Conservation (phyloP, 2,888 invertebrate species). For the Schizaphis graminum region DNA sequence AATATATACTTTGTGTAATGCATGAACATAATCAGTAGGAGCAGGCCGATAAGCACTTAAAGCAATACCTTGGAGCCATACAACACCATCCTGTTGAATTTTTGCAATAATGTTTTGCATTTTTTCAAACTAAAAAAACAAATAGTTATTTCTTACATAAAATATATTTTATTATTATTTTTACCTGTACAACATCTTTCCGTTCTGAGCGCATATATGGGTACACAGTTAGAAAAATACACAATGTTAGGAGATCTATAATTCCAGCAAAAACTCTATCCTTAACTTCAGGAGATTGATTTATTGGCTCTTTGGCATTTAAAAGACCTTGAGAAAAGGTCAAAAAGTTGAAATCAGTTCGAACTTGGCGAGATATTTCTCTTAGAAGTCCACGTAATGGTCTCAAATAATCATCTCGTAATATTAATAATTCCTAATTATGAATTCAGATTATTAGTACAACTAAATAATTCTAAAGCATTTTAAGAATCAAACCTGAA, state of each 20-base stretch:
- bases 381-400: slow-evolving; percentile 87
- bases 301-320: slow-evolving; percentile 75
- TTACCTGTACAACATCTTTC: slow-evolving; percentile 71
- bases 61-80: slow-evolving; percentile 89
- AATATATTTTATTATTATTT: neutral
- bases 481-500: slow-evolving; percentile 73
- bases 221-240: slow-evolving; percentile 85
- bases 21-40: slow-evolving; percentile 81
- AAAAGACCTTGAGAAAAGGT: slow-evolving; percentile 79
- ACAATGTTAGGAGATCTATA: slow-evolving; percentile 87
- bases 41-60: slow-evolving; percentile 81
- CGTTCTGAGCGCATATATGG: slow-evolving; percentile 76
- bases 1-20: slow-evolving; percentile 79
- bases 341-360: slow-evolving; percentile 85
- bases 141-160: neutral
- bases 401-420: slow-evolving; percentile 90
- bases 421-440: slow-evolving; percentile 83
- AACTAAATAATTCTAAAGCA: neutral
- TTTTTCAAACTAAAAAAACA: slow-evolving; percentile 68
- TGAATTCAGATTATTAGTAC: slow-evolving; percentile 20
- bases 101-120: slow-evolving; percentile 73
- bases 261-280: slow-evolving; percentile 88
- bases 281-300: slow-evolving; percentile 79
- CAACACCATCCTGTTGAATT: slow-evolving; percentile 88
- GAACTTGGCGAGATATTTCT: slow-evolving; percentile 88